Evolutionary conservation across 2,797 vertebrate genomes (phyloP).

Genomic region (Leontopithecus rosalia): DNA sequence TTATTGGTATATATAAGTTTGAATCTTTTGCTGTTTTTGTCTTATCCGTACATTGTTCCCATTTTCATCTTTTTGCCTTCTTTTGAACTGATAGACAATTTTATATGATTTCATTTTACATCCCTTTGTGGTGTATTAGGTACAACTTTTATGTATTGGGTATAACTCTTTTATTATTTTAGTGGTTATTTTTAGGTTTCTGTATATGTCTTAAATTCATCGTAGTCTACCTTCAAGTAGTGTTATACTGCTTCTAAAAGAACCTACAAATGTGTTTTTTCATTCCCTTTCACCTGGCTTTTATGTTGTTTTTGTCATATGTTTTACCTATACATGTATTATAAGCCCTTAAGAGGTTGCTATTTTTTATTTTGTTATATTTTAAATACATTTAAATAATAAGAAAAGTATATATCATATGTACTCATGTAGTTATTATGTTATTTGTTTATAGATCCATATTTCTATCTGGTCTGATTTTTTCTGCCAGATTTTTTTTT

Average conservation of each 20-base stretch:
- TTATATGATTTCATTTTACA: neutral
- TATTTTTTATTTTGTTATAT: neutral
- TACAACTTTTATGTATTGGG: neutral
- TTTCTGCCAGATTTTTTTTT: neutral
- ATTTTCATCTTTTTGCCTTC: neutral
- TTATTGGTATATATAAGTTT: neutral
- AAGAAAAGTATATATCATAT: neutral
- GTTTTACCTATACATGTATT: neutral
- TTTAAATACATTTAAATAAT: neutral
- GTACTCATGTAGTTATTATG: neutral
- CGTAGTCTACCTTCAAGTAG: neutral
- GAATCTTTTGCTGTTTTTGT: neutral
- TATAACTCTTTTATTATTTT: neutral
- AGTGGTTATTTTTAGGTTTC: neutral
- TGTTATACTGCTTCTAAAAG: neutral
- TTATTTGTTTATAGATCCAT: neutral
- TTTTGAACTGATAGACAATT: neutral
- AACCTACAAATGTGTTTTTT: neutral
- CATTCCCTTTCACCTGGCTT: neutral
- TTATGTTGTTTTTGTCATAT: neutral
- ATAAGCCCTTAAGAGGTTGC: neutral
- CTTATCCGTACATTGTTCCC: neutral
- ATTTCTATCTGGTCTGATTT: neutral
- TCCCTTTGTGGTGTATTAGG: neutral
- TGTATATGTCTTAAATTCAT: too few species aligned